These are phyloP conservation scores for Cnemophilus loriae DNA, from an alignment of 2,113 vertebrate species.

Conservation along the genomic window DNA sequence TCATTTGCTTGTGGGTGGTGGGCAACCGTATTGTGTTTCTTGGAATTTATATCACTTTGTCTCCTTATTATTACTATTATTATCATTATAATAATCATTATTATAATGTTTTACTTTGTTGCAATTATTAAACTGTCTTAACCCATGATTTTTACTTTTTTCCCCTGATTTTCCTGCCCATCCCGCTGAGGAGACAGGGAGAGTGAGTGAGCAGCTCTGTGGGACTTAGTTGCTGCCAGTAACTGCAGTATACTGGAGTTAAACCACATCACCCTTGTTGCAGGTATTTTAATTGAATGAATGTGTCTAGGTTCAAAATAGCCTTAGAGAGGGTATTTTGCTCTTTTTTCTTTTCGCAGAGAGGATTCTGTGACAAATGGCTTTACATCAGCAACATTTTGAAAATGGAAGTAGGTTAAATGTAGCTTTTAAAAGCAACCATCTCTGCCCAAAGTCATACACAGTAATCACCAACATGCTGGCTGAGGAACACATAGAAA, in stretches of 20 bases:
- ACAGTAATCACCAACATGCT: background rate
- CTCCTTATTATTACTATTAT: background rate
- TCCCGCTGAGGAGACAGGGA: background rate
- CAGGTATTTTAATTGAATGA: background rate
- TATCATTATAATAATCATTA: background rate
- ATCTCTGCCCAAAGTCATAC: background rate
- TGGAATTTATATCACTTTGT: background rate
- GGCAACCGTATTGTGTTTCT: background rate
- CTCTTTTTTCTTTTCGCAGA: background rate
- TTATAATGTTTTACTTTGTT: background rate
- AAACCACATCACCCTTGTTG: background rate
- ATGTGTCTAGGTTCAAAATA: background rate
- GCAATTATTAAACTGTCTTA: background rate
- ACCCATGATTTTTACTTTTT: background rate
- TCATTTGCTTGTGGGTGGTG: background rate
- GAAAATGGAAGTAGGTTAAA: background rate
- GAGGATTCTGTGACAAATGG: background rate
- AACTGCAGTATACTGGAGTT: rapidly evolving
- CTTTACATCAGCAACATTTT: background rate
- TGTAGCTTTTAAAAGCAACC: background rate
- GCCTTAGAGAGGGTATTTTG: background rate
- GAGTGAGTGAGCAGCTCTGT: background rate
- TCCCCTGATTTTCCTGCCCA: background rate
- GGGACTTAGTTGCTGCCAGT: background rate
- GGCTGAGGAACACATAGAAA: background rate